Evolutionary conservation across 1,140 invertebrate genomes (phyloP), one percentile per base, ranked within the genome.

Genomic region (Aphis craccivora): DNA sequence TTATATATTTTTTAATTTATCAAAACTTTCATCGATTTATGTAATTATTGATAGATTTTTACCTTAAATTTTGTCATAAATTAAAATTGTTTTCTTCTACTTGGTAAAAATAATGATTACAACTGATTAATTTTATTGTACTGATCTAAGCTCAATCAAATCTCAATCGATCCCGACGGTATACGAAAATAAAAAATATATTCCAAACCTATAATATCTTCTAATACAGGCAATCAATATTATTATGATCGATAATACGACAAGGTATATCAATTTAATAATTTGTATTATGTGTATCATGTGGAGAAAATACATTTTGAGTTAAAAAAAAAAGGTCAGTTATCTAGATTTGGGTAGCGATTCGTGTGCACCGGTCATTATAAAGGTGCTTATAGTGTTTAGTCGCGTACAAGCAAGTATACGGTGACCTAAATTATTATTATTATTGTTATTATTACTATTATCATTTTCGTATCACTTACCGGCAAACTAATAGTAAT

Each of bases 351-450:
- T 76, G 11, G 60, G 5, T 76, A 8, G 14, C 14, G n/a, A n/a
- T n/a, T 76, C 60, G 60, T 67, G n/a, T 76, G 14, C 30, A n/a
- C 30, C 5, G 60, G 60, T n/a, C n/a, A 18, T 67, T n/a, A n/a
- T 67, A 67, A n/a, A 35, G 14, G 60, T 35, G 30, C 60, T 76
- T 18, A n/a, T 76, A 35, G 60, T 76, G 60, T 76, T 76, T n/a
- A 76, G 60, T n/a, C 60, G 4, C 60, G n/a, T 18, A 76, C 18
- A n/a, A 14, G 11, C 37, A 37, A 84, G 22, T 84, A 84, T 40
- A 88, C 6, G n/a, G 6, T 53, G 87, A 51, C 87, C 87, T 25
- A 40, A 86, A 86, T 86, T 45, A 43, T 86, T 86, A 86, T 86
- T 43, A 40, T 43, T 43, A 8, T 43, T 51, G 11, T 51, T 86